Conservation (phyloP, 2,797 vertebrate genomes). For the Pteropus rufus region DNA sequence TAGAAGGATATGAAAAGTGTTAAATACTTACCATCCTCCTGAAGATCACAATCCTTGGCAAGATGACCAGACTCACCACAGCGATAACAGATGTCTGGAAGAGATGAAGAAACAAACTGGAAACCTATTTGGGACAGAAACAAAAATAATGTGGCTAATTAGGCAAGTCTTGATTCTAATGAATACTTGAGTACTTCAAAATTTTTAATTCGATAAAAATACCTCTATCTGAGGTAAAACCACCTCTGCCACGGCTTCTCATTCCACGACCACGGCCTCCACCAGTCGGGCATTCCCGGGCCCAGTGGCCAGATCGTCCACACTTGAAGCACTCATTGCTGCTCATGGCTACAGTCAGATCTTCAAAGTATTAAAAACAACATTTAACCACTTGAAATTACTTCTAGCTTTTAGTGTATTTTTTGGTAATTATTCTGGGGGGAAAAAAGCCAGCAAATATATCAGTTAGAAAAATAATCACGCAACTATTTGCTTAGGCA, state of each 20-base stretch:
- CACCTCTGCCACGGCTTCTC: slow-evolving; percentile 89
- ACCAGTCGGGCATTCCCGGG: slow-evolving; percentile 94
- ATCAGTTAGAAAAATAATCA: not conserved
- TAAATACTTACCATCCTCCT: slow-evolving; percentile 95
- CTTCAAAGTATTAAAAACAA: slow-evolving; percentile 56
- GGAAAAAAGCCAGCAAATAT: not conserved
- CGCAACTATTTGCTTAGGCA: not conserved
- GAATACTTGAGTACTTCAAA: slow-evolving; percentile 1
- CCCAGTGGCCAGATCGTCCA: slow-evolving; percentile 96
- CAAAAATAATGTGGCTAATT: slow-evolving; percentile 36
- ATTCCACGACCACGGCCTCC: slow-evolving; percentile 86
- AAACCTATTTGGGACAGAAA: slow-evolving; percentile 81
- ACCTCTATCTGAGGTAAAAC: slow-evolving; percentile 79
- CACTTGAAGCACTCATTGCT: slow-evolving; percentile 98
- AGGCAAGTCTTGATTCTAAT: slow-evolving; percentile 20
- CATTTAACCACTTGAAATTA: not conserved
- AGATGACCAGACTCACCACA: slow-evolving; percentile 99
- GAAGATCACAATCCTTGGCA: slow-evolving; percentile 97
- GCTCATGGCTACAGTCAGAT: slow-evolving; percentile 91
- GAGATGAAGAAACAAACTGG: slow-evolving; percentile 86
- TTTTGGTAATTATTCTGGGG: not conserved
- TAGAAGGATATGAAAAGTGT: slow-evolving; percentile 44
- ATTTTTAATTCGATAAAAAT: slow-evolving; percentile 63
- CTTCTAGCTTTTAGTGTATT: not conserved
- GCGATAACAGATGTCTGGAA: slow-evolving; percentile 93